Evolutionary conservation across 2,113 vertebrate genomes (phyloP).

Genomic region (Aramus guarauna): DNA sequence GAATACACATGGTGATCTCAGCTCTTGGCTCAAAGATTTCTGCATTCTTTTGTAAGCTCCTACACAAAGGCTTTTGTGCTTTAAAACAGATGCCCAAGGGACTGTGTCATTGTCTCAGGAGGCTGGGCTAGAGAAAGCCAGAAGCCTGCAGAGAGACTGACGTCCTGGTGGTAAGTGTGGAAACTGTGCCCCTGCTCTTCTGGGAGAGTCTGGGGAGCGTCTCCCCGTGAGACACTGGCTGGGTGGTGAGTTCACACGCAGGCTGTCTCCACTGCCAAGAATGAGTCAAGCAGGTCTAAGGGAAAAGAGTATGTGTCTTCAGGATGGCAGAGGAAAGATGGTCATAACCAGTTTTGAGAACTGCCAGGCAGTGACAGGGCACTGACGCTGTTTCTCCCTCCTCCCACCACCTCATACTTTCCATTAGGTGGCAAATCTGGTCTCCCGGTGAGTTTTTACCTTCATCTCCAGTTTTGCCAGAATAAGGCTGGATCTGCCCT

Average conservation of each 20-base stretch:
- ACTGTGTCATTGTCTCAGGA: neutral
- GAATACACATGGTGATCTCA: conserved; percentile 1
- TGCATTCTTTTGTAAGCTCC: neutral
- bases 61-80: neutral
- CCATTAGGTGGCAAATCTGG: neutral
- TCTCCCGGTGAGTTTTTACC: neutral
- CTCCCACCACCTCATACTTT: neutral
- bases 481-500: neutral
- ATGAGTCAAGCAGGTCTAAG: neutral
- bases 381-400: fast-evolving
- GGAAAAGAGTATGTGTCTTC: neutral
- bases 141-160: neutral
- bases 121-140: neutral
- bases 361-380: neutral
- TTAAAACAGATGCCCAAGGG: neutral
- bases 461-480: neutral
- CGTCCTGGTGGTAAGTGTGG: neutral
- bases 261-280: neutral
- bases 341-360: neutral
- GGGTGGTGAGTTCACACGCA: neutral
- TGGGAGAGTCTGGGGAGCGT: neutral
- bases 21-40: neutral
- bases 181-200: neutral
- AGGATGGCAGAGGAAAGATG: neutral
- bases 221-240: fast-evolving